Evolutionary conservation across 2,888 invertebrate genomes (phyloP), one percentile per base, ranked within the genome.

Genomic region (Catotricha subobsoleta): DNA sequence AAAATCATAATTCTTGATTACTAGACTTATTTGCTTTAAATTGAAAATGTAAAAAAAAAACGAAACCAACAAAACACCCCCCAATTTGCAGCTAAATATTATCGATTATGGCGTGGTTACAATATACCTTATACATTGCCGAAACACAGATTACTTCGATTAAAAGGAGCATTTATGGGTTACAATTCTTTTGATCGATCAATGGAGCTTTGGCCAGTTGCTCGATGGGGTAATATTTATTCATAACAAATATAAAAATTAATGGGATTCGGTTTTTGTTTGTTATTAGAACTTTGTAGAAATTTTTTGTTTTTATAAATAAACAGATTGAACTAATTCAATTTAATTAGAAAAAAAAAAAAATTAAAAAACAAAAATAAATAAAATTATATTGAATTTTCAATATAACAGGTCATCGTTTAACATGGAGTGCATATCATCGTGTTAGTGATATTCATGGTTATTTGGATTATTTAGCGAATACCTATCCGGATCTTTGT

Each of bases 381-480:
- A n/a, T n/a, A n/a, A n/a, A n/a, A n/a, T n/a, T n/a, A n/a, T n/a
- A n/a, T n/a, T n/a, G n/a, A n/a, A n/a, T n/a, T n/a, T n/a, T n/a
- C n/a, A n/a, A n/a, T n/a, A n/a, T n/a, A n/a, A 19, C 27, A 63
- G 62, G 62, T 43, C 60, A 62, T 45, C 57, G 59, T n/a, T 64
- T 86, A 61, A 80, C 82, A 45, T 87, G 84, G 82, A 68, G 70
- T 48, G 72, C 80, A 40, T 87, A 79, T 54, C 80, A 86, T 55
- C 72, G 76, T 0, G 56, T 81, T 19, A 60, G 65, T 2, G 74
- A 76, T 48, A 75, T 86, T 42, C 67, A 80, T 50, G 71, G 69
- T 19, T 87, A 76, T 52, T 56, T 87, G 50, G 76, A 80, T 49
- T 75, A 72, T 48, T 62, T 87, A 51, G 78, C 76, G 43, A 67